Base-by-base conservation (phyloP, 2,797 vertebrate species). In the Sebastes baramenuke region DNA sequence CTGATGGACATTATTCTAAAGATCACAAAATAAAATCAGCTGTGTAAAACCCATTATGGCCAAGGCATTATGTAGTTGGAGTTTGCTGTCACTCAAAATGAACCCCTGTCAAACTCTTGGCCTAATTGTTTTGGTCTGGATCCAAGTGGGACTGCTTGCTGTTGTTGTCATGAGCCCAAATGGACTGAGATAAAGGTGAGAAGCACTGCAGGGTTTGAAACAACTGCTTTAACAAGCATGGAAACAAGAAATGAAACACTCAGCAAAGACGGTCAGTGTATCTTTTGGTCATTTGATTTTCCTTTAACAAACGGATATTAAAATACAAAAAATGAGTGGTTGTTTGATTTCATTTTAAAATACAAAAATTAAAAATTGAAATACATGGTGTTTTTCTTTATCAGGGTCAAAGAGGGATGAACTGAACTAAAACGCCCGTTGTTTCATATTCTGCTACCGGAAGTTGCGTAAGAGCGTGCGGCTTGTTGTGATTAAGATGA, bases 111-210 rank as follows among this genome's bases (percentile, higher is more conserved):
- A 75, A 30, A 72, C 38, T 55, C 24, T n/a, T 2, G 27, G 25
- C 46, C 29, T 54, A 38, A 67, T 75, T 77, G 72, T 77, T 74
- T 69, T 79, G 64, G 60, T 71, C 49, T 54, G 65, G 64, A 62
- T 73, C 79, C 75, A 73, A 67, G 24, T 20, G 30, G 55, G 20
- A 24, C 49, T 4, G 22, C 34, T 52, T 9, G 32, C 22, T 24
- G 64, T 55, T 67, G 69, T 52, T 64, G 69, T 52, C 60, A 42
- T 22, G 66, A 67, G 46, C 2, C 69, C 24, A 11, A 5, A 30
- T 29, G 62, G 67, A 25, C 36, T 0, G 60, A 56, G 69, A 62
- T 7, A 24, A 62, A 49, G 72, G 72, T 72, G 79, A 70, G 69
- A 67, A 74, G 34, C 29, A 32, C 72, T 70, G 64, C 62, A 70